Percentiles rank a stretch among this genome's conserved stretches.
Conservation (phyloP, 2,797 vertebrate genomes). For the Peromyscus nudipes region DNA sequence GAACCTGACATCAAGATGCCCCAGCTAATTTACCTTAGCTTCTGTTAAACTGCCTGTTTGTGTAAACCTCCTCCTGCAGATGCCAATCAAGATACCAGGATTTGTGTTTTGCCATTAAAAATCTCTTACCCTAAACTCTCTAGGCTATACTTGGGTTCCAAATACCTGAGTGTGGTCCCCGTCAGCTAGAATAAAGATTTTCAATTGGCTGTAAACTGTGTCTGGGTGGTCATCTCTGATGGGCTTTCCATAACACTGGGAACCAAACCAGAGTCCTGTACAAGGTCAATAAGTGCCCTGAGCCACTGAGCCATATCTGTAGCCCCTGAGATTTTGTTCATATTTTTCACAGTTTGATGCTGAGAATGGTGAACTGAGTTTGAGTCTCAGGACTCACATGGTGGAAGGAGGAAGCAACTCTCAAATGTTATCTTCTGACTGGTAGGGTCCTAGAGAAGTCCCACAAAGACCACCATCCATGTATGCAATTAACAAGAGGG, state of each 20-base stretch:
- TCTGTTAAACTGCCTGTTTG: not conserved
- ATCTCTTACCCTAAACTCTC: not conserved
- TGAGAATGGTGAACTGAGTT: not conserved
- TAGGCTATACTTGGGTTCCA: not conserved
- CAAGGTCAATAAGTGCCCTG: not conserved
- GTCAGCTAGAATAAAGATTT: not conserved
- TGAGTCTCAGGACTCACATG: not conserved
- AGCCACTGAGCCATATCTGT: not conserved
- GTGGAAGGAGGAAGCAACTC: not conserved
- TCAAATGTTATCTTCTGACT: not conserved
- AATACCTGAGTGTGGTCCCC: not conserved
- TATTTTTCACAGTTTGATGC: not conserved
- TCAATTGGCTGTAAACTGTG: not conserved
- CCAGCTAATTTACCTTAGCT: not conserved
- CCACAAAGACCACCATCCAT: no score
- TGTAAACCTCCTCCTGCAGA: not conserved
- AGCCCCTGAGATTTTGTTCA: not conserved
- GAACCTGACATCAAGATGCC: not conserved
- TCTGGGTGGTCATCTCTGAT: not conserved
- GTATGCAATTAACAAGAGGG: no score
- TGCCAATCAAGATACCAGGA: not conserved
- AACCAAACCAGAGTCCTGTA: not conserved
- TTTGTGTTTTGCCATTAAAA: not conserved
- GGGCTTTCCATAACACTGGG: not conserved
- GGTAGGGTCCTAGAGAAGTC: no score